phyloP scores from a whole-genome alignment of 2,888 invertebrate genomes.

The Tachina lurida region DNA sequence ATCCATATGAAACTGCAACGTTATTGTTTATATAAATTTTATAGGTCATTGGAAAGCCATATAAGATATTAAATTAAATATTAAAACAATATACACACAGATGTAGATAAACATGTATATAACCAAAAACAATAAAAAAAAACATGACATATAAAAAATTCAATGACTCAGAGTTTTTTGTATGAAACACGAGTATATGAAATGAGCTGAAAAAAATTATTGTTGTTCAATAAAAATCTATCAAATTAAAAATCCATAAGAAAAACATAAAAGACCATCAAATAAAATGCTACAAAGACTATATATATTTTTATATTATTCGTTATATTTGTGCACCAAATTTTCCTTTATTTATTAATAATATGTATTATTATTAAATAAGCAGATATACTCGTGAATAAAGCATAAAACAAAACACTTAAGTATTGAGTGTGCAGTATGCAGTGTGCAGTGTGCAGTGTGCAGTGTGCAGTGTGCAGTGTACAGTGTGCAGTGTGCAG shows the following conservation, averaged over 20 bases:
- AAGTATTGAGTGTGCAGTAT: no score
- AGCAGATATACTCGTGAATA: no score
- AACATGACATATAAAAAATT: slow-evolving; percentile 1
- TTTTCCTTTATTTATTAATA: no score
- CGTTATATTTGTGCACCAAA: not conserved
- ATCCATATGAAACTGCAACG: slow-evolving; percentile 54
- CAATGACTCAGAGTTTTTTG: slow-evolving; percentile 21
- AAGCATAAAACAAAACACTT: no score
- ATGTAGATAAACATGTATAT: not conserved
- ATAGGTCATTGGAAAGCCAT: slow-evolving; percentile 70
- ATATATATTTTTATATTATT: not conserved
- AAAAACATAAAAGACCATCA: not conserved
- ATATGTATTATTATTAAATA: no score
- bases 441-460: no score
- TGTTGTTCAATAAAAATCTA: slow-evolving; percentile 38
- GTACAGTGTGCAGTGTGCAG: no score
- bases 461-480: no score
- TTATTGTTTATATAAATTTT: slow-evolving; percentile 56
- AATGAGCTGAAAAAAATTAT: slow-evolving; percentile 36
- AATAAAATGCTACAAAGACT: not conserved
- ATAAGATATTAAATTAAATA: slow-evolving; percentile 68
- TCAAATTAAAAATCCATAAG: slow-evolving; percentile 4
- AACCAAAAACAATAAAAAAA: not conserved
- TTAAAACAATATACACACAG: slow-evolving; percentile 43
- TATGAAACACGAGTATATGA: slow-evolving; percentile 32